A percentile compares a stretch with the other conserved stretches of the same genome.
These are phyloP conservation scores for Chalcis sispes DNA, from an alignment of 2,888 invertebrate genomes.

Conservation along the genomic window DNA sequence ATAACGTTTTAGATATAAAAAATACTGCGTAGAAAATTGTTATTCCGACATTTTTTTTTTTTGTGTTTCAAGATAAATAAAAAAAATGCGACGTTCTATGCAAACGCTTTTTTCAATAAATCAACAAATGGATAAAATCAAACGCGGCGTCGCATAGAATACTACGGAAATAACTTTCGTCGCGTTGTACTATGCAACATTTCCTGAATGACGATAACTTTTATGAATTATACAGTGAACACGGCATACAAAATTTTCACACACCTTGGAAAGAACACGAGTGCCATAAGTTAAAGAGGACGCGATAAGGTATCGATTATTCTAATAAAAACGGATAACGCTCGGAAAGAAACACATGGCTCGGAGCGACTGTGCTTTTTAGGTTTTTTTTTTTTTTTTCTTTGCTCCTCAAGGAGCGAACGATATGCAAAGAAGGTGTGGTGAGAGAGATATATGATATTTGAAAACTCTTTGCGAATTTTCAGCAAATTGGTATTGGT, in stretches of 20 bases:
- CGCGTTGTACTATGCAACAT: background rate
- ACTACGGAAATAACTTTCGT: background rate
- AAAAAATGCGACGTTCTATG: no score
- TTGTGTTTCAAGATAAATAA: no score
- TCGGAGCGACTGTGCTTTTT: conserved; percentile 9
- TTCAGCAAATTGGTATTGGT: conserved; percentile 48
- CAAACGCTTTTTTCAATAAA: no score
- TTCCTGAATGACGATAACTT: background rate
- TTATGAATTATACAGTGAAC: background rate
- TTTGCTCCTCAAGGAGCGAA: conserved; percentile 5
- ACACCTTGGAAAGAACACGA: background rate
- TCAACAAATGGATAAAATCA: no score
- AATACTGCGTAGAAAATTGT: no score
- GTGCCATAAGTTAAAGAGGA: conserved; percentile 5
- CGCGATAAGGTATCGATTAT: conserved; percentile 41
- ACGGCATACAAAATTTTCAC: background rate
- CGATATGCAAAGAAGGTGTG: conserved; percentile 28
- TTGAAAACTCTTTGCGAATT: conserved; percentile 39
- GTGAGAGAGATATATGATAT: conserved; percentile 45
- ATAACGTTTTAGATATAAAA: no score
- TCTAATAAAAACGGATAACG: conserved; percentile 12
- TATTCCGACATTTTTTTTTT: no score
- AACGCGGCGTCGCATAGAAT: no score
- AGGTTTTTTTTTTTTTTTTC: conserved; percentile 11
- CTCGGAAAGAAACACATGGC: background rate